Evolutionary conservation across 2,113 vertebrate genomes (phyloP).

Genomic region (Macrotus californicus): DNA sequence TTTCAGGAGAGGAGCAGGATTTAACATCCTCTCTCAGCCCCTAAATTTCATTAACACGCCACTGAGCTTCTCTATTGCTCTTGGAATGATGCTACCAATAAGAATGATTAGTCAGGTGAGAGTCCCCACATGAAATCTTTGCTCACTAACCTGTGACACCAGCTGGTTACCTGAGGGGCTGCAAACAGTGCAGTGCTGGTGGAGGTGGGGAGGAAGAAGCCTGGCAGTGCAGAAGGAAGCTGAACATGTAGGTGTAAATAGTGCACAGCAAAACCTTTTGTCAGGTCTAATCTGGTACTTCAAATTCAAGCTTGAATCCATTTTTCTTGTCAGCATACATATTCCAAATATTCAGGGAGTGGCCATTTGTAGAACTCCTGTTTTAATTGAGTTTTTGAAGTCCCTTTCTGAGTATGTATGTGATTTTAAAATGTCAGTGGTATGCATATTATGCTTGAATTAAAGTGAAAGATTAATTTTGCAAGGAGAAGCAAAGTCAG

Average conservation of each 20-base stretch:
- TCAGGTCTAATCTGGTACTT: background rate
- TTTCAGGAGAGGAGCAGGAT: conserved; percentile 6
- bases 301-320: background rate
- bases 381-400: conserved; percentile 22
- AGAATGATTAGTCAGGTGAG: conserved; percentile 55
- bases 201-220: background rate
- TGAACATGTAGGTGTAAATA: background rate
- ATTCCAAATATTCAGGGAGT: conserved; percentile 25
- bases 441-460: background rate
- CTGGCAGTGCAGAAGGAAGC: background rate
- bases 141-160: conserved; percentile 69
- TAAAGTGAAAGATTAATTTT: conserved; percentile 32
- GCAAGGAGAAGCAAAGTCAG: background rate
- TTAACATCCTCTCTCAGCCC: conserved; percentile 15
- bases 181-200: conserved; percentile 39
- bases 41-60: conserved; percentile 59
- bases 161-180: conserved; percentile 63
- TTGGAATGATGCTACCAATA: conserved; percentile 42
- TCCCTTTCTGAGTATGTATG: background rate
- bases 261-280: background rate
- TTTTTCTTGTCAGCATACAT: background rate
- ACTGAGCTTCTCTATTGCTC: conserved; percentile 5
- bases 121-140: conserved; percentile 43
- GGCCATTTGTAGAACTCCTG: conserved; percentile 36
- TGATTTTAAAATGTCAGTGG: conserved; percentile 21